Evolutionary conservation across 2,797 vertebrate genomes (phyloP), one percentile per base, ranked within the genome.

Genomic region (Chrosomus eos): DNA sequence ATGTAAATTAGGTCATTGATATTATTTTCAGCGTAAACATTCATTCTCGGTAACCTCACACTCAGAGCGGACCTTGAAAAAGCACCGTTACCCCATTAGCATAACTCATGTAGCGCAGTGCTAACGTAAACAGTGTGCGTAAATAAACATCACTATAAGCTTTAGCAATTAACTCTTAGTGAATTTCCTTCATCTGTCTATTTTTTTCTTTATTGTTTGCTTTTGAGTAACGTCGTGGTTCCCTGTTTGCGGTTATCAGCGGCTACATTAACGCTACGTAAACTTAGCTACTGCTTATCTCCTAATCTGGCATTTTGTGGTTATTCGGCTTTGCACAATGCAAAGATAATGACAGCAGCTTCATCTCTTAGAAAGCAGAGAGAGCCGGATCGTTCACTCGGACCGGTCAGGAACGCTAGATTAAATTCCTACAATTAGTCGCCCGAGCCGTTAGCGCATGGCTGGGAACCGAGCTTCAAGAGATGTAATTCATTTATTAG

Each of bases 401-500:
- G 33, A 75, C 45, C 4, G 11, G 18, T 76, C 64, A 71, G 82
- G 38, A 84, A 79, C 14, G 21, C 36, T 33, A 78, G 19, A 84
- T 70, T 71, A 26, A 58, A 84, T 78, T 84, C 75, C 66, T 62
- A 45, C 74, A 48, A 78, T 84, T 79, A 79, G 71, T 48, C 71
- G 60, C 38, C 38, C 9, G 31, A 74, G 82, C 51, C 51, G n/a
- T 45, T 60, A 31, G 90, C 80, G 81, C 89, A 90, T 87, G 91
- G 86, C 80, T 89, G 90, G 88, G 88, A 92, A 91, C 91, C 90
- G 92, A 93, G 91, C 92, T 90, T 89, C 86, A 85, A 88, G 86
- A 91, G 87, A 90, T 89, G 83, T 88, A 92, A 93, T 92, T 90
- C 89, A 92, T 93, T 92, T 92, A 92, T 93, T 93, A 93, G 91